A percentile compares a stretch with the other conserved stretches of the same genome.
Conservation (phyloP, 2,888 invertebrate species). For the Acleris emargana region DNA sequence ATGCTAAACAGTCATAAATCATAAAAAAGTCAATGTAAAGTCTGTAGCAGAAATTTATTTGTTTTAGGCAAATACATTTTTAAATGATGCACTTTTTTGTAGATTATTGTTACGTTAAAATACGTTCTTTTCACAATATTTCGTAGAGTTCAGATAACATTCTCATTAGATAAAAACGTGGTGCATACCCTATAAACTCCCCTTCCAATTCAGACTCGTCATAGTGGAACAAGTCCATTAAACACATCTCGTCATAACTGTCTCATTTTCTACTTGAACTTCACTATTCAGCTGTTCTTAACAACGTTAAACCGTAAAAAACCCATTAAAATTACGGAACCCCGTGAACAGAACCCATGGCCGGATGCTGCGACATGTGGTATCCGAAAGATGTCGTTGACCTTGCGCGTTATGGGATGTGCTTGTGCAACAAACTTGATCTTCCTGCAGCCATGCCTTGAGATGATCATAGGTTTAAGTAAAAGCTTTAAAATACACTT, state of each 20-base stretch:
- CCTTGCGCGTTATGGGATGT: slow-evolving; percentile 46
- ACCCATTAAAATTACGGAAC: slow-evolving; percentile 33
- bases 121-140: no score
- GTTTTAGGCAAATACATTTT: no score
- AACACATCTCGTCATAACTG: neutral
- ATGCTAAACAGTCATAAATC: no score
- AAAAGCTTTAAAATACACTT: no score
- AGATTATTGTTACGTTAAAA: no score
- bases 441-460: slow-evolving; percentile 35
- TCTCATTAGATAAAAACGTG: neutral
- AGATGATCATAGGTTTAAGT: no score
- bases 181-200: neutral
- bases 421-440: slow-evolving; percentile 50
- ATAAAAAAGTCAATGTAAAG: no score
- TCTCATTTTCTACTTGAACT: slow-evolving; percentile 5
- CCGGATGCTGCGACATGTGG: slow-evolving; percentile 37
- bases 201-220: neutral
- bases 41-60: no score
- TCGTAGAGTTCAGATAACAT: no score
- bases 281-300: slow-evolving; percentile 8
- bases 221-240: neutral
- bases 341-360: slow-evolving; percentile 7
- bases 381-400: slow-evolving; percentile 34
- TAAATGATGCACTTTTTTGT: no score
- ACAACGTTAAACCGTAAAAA: slow-evolving; percentile 26